Conservation (phyloP, 2,888 invertebrate species). For the Ormyrus pomaceus region DNA sequence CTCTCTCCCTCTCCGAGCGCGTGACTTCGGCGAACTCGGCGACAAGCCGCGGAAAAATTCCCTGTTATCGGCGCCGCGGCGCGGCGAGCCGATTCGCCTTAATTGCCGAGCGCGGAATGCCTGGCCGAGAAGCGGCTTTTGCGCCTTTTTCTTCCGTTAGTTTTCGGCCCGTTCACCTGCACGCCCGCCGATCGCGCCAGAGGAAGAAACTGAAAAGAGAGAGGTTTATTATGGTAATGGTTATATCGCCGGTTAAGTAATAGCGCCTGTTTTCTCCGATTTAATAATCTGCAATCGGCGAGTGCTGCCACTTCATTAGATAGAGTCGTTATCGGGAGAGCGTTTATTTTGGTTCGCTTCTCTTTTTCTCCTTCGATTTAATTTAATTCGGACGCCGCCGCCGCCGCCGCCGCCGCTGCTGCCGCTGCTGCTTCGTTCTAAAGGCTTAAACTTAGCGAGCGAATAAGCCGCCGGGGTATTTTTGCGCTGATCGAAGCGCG, state of each 20-base stretch:
- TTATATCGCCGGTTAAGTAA: neutral
- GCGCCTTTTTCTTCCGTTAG: neutral
- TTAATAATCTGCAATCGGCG: conserved; percentile 11
- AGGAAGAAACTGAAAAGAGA: neutral
- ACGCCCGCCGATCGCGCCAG: neutral
- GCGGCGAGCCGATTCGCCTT: conserved; percentile 33
- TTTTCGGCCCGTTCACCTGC: neutral
- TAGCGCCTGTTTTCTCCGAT: neutral
- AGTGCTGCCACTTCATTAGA: neutral
- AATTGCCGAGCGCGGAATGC: conserved; percentile 29
- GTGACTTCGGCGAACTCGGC: conserved; percentile 31
- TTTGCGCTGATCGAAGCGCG: too few species aligned
- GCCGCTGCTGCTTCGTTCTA: too few species aligned
- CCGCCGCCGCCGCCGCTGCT: too few species aligned
- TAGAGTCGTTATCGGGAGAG: neutral
- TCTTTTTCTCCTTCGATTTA: neutral
- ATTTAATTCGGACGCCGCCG: too few species aligned
- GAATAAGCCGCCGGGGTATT: too few species aligned
- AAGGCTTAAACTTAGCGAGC: too few species aligned
- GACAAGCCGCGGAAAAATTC: conserved; percentile 32
- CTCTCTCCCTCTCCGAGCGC: conserved; percentile 5
- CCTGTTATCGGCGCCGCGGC: conserved; percentile 23
- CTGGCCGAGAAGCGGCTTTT: neutral
- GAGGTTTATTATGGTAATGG: neutral
- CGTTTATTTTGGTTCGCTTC: neutral